Evolutionary conservation across 2,888 invertebrate species (phyloP).

Genomic region (Pyrrhia umbra): DNA sequence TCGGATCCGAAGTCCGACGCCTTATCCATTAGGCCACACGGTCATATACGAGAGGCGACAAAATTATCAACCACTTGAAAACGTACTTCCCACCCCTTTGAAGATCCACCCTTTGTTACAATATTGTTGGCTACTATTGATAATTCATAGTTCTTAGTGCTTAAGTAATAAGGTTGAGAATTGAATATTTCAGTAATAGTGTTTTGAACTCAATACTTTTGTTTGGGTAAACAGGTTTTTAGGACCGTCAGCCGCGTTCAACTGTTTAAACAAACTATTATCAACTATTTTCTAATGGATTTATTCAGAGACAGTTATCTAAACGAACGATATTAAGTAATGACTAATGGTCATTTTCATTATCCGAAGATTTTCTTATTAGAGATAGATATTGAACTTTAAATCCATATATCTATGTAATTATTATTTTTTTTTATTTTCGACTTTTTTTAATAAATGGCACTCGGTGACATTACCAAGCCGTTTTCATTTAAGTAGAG

Average conservation of each 20-base stretch:
- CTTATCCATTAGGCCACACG: slow-evolving; percentile 94
- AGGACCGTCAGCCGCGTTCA: no score
- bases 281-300: background rate
- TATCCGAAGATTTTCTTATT: no score
- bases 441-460: no score
- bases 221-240: background rate
- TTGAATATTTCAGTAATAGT: background rate
- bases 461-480: no score
- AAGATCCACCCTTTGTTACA: background rate
- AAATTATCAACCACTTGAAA: slow-evolving; percentile 62
- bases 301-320: background rate
- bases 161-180: slow-evolving; percentile 20
- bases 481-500: no score
- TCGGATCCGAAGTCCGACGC: slow-evolving; percentile 94
- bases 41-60: slow-evolving; percentile 63
- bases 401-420: no score
- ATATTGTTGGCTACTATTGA: background rate
- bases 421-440: no score
- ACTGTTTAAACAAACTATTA: background rate
- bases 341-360: background rate
- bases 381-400: no score
- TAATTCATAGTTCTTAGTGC: background rate
- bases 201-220: background rate
- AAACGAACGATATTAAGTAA: no score
- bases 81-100: slow-evolving; percentile 19